A percentile compares a stretch with the other conserved stretches of the same genome.
phyloP scores from a whole-genome alignment of 1,140 invertebrate genomes.

The Paramacrobiotus metropolitanus region DNA sequence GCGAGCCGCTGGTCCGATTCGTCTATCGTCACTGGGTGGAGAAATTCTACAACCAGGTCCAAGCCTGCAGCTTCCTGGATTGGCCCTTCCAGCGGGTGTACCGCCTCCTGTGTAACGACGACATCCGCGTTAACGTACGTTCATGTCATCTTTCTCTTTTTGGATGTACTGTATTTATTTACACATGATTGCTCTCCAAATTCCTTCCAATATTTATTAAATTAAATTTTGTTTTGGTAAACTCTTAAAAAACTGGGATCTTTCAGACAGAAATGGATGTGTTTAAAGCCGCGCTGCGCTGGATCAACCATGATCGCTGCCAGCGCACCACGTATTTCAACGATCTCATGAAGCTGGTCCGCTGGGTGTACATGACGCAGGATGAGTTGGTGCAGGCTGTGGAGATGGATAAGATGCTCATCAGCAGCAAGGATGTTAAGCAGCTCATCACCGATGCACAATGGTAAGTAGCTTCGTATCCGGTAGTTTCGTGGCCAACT shows the following conservation, averaged over 20 bases:
- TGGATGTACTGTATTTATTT: not conserved
- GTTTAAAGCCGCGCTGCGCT: not conserved
- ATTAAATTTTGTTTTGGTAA: no score
- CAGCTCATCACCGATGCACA: slow-evolving; percentile 4
- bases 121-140: not conserved
- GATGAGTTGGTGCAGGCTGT: not conserved
- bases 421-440: not conserved
- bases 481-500: no score
- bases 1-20: not conserved
- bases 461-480: not conserved
- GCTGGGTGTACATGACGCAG: not conserved
- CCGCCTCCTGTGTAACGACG: not conserved
- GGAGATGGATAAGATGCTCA: not conserved
- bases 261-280: not conserved
- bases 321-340: not conserved
- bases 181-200: no score
- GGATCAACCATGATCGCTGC: not conserved
- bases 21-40: not conserved
- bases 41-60: slow-evolving; percentile 1
- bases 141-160: not conserved
- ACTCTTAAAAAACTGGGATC: no score
- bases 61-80: not conserved
- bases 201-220: no score
- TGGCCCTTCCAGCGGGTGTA: not conserved
- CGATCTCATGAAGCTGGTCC: not conserved